A percentile compares a stretch with the other conserved stretches of the same genome.
These are phyloP conservation scores for Rallus limicola DNA, from an alignment of 2,113 vertebrate species.

Conservation along the genomic window DNA sequence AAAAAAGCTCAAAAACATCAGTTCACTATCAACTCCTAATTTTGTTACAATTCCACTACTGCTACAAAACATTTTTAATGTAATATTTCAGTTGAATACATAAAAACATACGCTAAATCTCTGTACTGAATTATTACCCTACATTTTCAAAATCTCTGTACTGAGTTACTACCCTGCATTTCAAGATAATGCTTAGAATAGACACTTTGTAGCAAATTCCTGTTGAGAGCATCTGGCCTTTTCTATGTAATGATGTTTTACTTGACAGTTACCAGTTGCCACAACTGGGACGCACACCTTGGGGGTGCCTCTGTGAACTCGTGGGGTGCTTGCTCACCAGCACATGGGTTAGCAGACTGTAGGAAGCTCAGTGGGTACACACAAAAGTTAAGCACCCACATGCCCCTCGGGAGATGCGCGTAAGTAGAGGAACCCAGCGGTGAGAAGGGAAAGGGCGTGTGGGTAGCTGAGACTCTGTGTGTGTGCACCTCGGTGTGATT, in stretches of 20 bases:
- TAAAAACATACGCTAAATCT: background rate
- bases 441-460: background rate
- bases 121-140: background rate
- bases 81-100: background rate
- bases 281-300: background rate
- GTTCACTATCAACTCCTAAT: background rate
- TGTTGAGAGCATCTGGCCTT: background rate
- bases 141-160: background rate
- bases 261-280: too few relatives aligned
- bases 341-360: accelerated
- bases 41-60: background rate
- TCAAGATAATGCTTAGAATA: background rate
- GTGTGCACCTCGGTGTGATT: background rate
- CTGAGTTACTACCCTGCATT: background rate
- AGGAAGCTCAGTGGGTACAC: background rate
- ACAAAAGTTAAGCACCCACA: background rate
- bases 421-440: background rate
- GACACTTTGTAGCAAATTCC: background rate
- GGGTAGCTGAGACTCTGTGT: background rate
- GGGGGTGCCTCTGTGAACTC: background rate
- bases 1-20: background rate
- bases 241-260: background rate
- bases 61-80: background rate
- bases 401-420: background rate
- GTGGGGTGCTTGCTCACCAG: background rate